These are phyloP conservation scores for Salvelinus sp. DNA, from an alignment of 2,113 vertebrate species.

Conservation along the genomic window DNA sequence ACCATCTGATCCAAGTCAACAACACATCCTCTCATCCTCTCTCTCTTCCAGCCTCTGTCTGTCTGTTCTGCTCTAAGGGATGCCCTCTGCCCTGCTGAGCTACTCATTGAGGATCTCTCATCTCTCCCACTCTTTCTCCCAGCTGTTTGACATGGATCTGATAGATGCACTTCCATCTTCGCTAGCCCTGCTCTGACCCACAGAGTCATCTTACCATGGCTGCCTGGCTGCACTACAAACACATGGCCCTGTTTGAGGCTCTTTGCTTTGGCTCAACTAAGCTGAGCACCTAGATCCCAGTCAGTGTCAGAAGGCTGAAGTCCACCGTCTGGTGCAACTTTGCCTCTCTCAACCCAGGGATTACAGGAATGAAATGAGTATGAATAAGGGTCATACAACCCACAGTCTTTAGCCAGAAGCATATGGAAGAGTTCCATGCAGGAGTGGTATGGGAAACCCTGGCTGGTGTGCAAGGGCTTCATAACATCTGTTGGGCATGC, in stretches of 20 bases:
- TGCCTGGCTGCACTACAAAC: neutral
- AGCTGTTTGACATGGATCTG: constrained; percentile 33
- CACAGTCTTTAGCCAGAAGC: constrained; percentile 36
- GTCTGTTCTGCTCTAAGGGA: neutral
- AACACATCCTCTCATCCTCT: no score
- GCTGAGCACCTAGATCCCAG: neutral
- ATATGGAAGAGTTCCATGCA: constrained; percentile 23
- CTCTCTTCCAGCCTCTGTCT: constrained; percentile 1
- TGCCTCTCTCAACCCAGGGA: constrained; percentile 13
- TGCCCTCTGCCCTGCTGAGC: constrained; percentile 48
- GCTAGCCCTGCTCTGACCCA: neutral
- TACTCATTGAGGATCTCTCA: constrained; percentile 21
- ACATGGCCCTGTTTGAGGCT: neutral
- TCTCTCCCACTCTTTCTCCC: constrained; percentile 28
- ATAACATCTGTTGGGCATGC: constrained; percentile 30
- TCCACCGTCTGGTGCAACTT: constrained; percentile 44
- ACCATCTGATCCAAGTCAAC: neutral
- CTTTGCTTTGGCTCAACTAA: neutral
- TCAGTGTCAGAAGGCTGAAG: constrained; percentile 12
- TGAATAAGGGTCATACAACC: constrained; percentile 3
- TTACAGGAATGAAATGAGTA: constrained; percentile 9
- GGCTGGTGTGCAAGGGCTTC: neutral
- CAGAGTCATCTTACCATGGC: neutral
- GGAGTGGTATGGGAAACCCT: constrained; percentile 14
- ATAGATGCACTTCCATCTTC: neutral